phyloP scores from a whole-genome alignment of 2,113 vertebrate species.

The Rhinoptilus africanus region DNA sequence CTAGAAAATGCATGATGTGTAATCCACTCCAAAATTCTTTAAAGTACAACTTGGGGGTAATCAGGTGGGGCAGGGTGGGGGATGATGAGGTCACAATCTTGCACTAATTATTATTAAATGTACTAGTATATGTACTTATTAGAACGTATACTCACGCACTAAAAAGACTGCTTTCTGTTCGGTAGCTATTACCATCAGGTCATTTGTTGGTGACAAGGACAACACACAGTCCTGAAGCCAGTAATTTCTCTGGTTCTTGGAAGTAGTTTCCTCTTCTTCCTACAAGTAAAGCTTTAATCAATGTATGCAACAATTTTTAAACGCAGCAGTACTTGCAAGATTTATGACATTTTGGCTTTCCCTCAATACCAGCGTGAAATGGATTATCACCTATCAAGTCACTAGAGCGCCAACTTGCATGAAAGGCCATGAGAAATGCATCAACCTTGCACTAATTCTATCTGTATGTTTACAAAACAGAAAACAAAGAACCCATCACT shows the following conservation, averaged over 20 bases:
- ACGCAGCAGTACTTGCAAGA: not conserved
- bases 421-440: not conserved
- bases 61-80: not conserved
- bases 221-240: constrained; percentile 94
- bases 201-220: constrained; percentile 92
- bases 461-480: not conserved
- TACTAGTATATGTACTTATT: not conserved
- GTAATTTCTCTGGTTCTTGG: constrained; percentile 71
- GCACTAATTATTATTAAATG: not conserved
- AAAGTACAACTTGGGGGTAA: not conserved
- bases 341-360: not conserved
- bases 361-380: not conserved
- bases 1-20: not conserved
- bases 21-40: not conserved
- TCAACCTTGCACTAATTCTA: not conserved
- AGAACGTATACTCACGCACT: constrained; percentile 77
- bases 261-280: constrained; percentile 74
- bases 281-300: constrained; percentile 44
- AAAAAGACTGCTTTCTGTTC: constrained; percentile 93
- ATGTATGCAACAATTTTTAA: not conserved
- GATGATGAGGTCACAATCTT: not conserved
- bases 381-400: not conserved
- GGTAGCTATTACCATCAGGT: constrained; percentile 91
- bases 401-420: not conserved
- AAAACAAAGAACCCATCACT: not conserved